These are phyloP conservation scores for Tenthredo mesomela DNA, from an alignment of 2,888 invertebrate genomes.

Conservation along the genomic window DNA sequence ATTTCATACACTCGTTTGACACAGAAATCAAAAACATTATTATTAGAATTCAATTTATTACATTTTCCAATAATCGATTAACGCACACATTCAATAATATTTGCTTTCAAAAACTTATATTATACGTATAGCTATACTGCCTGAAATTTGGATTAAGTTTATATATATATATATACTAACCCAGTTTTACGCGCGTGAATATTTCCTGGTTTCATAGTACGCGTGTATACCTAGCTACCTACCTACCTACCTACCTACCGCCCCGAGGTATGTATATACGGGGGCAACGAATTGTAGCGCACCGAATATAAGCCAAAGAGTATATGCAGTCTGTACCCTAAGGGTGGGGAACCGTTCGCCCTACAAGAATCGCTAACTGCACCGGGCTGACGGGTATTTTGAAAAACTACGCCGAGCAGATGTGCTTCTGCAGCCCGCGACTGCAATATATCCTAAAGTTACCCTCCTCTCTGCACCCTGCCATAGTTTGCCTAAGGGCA, in stretches of 20 bases:
- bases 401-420: constrained; percentile 44
- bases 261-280: background rate
- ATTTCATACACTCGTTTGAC: too few relatives aligned
- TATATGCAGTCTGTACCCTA: background rate
- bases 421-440: constrained; percentile 25
- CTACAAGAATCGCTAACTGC: constrained; percentile 26
- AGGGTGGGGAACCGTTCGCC: background rate
- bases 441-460: constrained; percentile 1
- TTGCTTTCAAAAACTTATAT: too few relatives aligned
- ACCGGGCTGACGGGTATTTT: constrained; percentile 47
- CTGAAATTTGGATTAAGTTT: background rate
- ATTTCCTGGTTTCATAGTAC: background rate
- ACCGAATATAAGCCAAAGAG: constrained; percentile 4
- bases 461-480: background rate
- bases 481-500: too few relatives aligned
- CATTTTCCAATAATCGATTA: too few relatives aligned
- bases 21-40: too few relatives aligned
- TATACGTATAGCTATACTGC: background rate
- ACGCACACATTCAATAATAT: too few relatives aligned
- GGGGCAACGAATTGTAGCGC: constrained; percentile 10
- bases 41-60: too few relatives aligned
- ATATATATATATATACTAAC: background rate
- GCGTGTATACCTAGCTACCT: background rate
- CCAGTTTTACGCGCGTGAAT: background rate
- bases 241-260: background rate